These are phyloP conservation scores for Sciurus vulgaris DNA, from an alignment of 2,797 vertebrate species.

Conservation along the genomic window DNA sequence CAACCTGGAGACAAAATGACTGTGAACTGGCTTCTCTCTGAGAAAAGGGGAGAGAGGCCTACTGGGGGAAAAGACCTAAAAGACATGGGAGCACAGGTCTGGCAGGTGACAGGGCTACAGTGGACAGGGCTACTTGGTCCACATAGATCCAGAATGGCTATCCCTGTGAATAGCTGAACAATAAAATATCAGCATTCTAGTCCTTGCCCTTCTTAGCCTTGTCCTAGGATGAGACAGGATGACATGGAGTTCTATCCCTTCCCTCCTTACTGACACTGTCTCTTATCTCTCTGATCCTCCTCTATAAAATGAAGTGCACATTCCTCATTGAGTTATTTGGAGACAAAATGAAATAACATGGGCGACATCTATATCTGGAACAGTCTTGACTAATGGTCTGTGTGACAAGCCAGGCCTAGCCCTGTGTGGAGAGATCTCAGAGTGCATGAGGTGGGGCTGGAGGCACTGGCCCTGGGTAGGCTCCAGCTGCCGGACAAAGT, in stretches of 20 bases:
- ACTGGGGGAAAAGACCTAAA: background rate
- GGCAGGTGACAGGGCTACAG: background rate
- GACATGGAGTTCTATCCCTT: background rate
- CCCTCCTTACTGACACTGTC: background rate
- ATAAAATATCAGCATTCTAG: background rate
- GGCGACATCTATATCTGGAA: background rate
- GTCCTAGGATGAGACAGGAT: background rate
- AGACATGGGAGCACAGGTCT: background rate
- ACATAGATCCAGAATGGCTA: background rate
- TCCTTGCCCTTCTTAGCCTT: background rate
- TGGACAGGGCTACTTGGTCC: background rate
- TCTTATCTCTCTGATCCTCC: conserved; percentile 4
- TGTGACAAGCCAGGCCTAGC: background rate
- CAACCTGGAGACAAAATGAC: background rate
- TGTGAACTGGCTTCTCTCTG: background rate
- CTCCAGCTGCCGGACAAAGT: background rate
- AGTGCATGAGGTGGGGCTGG: background rate
- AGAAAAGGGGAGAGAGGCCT: background rate
- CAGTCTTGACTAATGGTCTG: background rate
- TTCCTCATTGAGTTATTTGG: background rate
- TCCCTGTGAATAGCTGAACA: background rate
- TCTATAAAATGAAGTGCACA: background rate
- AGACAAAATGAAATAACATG: background rate
- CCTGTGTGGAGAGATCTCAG: background rate
- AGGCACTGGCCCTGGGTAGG: background rate